A percentile compares a stretch with the other conserved stretches of the same genome.
Conservation (phyloP, 2,888 invertebrate species). For the Xestia rhomboidea region DNA sequence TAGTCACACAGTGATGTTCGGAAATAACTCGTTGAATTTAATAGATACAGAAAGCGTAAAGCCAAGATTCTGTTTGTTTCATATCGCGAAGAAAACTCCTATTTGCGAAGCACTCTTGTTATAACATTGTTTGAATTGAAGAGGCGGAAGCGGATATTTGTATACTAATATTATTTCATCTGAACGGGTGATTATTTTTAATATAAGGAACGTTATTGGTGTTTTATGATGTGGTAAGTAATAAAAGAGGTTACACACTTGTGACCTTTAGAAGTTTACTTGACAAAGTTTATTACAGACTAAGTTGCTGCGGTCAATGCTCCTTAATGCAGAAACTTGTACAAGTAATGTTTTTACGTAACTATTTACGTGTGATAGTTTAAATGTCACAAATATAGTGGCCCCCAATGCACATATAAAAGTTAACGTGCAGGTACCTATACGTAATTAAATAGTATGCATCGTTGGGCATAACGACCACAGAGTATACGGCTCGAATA, state of each 20-base stretch:
- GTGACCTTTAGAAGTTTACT: constrained; percentile 10
- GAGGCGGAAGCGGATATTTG: constrained; percentile 22
- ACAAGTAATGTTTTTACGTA: constrained; percentile 8
- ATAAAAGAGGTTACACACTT: not conserved
- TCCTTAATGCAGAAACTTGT: constrained; percentile 5
- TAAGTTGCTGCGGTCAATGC: constrained; percentile 15
- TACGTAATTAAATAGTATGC: constrained; percentile 53
- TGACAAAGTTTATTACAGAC: constrained; percentile 11
- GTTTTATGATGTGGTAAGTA: not conserved
- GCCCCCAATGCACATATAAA: constrained; percentile 28
- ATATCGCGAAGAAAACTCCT: constrained; percentile 12
- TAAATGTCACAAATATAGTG: constrained; percentile 14
- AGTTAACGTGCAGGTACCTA: constrained; percentile 42
- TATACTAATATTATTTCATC: not conserved
- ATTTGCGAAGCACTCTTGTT: constrained; percentile 9
- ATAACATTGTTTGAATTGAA: constrained; percentile 15
- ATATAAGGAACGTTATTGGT: not conserved
- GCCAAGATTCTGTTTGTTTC: constrained; percentile 15
- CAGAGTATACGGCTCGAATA: constrained; percentile 39
- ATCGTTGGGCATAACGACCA: constrained; percentile 56
- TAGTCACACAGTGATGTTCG: constrained; percentile 1
- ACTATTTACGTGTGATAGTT: constrained; percentile 12
- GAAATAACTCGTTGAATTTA: not conserved
- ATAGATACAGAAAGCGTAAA: constrained; percentile 25
- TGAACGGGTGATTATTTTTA: not conserved